Percentiles rank a stretch among this genome's conserved stretches.
phyloP scores from a whole-genome alignment of 2,888 invertebrate genomes.

The Hemicrepidius hirtus region DNA sequence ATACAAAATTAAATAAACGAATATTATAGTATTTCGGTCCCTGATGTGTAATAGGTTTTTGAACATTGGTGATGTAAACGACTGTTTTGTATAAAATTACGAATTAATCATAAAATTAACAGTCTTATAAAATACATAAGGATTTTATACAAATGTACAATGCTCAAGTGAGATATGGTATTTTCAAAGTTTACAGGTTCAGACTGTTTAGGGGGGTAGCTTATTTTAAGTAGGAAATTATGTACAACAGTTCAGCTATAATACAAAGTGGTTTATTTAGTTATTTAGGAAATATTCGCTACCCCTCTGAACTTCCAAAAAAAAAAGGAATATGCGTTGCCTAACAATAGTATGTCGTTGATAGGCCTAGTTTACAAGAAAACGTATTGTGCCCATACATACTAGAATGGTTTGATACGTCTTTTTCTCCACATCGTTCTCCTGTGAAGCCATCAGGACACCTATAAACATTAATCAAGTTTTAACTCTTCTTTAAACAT shows the following conservation, averaged over 20 bases:
- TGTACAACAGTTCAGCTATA: constrained; percentile 52
- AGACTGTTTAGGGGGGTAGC: constrained; percentile 49
- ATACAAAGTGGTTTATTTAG: constrained; percentile 46
- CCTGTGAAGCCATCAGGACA: constrained; percentile 88
- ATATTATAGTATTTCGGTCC: constrained; percentile 67
- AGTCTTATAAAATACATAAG: constrained; percentile 59
- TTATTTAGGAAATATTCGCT: constrained; percentile 35
- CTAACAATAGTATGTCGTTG: constrained; percentile 86
- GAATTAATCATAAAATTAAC: constrained; percentile 58
- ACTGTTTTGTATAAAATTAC: constrained; percentile 50
- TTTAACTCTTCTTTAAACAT: neutral
- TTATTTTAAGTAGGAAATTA: constrained; percentile 43
- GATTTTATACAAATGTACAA: constrained; percentile 61
- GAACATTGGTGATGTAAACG: constrained; percentile 51
- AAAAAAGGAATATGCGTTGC: constrained; percentile 37
- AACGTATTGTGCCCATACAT: constrained; percentile 81
- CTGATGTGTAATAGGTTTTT: constrained; percentile 65
- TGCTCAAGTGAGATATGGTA: constrained; percentile 47
- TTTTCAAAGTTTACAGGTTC: constrained; percentile 37
- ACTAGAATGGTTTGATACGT: constrained; percentile 84
- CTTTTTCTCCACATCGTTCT: constrained; percentile 87
- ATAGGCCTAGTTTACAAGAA: constrained; percentile 86
- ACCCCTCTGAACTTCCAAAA: constrained; percentile 48
- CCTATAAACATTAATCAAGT: constrained; percentile 73
- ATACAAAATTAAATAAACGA: constrained; percentile 68